A percentile compares a stretch with the other conserved stretches of the same genome.
Evolutionary conservation across 2,888 invertebrate genomes (phyloP).

Genomic region (Apamea crenata): DNA sequence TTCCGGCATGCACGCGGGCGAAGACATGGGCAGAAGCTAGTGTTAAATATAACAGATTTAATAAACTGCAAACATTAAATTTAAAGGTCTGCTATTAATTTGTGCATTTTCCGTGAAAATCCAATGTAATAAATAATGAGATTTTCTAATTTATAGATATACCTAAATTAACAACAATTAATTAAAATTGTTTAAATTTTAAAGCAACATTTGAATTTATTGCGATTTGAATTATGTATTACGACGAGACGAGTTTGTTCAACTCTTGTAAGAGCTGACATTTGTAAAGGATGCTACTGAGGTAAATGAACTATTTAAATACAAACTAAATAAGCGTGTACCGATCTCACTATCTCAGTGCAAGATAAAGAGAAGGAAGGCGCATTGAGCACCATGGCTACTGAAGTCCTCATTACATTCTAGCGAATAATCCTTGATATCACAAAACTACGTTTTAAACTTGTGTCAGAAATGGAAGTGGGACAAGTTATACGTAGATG

Average conservation of each 20-base stretch:
- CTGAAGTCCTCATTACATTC: not conserved
- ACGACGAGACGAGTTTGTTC: constrained; percentile 1
- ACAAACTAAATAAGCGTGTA: not conserved
- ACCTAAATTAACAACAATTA: not conserved
- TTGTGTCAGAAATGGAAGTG: not conserved
- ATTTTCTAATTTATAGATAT: not conserved
- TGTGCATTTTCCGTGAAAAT: too few species aligned
- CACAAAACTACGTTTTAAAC: not conserved
- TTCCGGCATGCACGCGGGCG: too few species aligned
- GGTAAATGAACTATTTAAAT: not conserved
- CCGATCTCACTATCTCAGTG: not conserved
- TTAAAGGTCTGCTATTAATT: not conserved
- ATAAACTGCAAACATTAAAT: not conserved
- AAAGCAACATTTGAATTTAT: not conserved
- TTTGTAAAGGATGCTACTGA: not conserved
- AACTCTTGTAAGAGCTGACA: not conserved
- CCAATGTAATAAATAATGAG: not conserved
- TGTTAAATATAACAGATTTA: not conserved
- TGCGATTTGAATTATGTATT: not conserved
- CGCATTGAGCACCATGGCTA: not conserved
- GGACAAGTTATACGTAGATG: not conserved
- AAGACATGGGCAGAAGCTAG: too few species aligned
- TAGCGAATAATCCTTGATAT: not conserved
- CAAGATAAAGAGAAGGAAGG: not conserved
- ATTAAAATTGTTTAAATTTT: not conserved